Conservation (phyloP, 2,113 vertebrate genomes). For the Elephantulus edwardii region DNA sequence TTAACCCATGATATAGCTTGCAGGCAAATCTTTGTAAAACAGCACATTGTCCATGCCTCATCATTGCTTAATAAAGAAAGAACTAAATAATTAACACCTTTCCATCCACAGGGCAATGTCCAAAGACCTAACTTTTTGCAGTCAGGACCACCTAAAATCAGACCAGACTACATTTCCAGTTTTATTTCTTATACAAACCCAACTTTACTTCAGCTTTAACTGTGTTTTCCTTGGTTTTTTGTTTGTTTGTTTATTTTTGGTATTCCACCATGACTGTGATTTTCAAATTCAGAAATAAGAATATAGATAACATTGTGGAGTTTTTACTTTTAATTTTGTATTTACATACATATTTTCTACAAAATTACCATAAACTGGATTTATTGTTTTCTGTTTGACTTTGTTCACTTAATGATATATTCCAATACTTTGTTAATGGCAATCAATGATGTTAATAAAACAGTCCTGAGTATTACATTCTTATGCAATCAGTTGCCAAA, state of each 20-base stretch:
- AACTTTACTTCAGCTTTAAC: not conserved
- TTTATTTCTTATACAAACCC: not conserved
- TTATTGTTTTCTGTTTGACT: not conserved
- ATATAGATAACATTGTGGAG: not conserved
- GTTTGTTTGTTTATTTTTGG: too few relatives aligned
- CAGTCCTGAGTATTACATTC: not conserved
- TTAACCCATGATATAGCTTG: not conserved
- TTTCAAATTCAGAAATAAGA: not conserved
- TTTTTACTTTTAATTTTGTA: not conserved
- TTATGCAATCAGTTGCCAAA: not conserved
- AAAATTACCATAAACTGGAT: not conserved
- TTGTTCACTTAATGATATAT: not conserved
- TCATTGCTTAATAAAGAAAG: not conserved
- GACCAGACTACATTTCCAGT: not conserved
- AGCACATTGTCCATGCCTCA: not conserved
- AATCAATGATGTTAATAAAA: not conserved
- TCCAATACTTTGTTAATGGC: not conserved
- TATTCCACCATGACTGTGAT: not conserved
- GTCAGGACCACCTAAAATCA: not conserved
- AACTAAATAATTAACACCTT: not conserved
- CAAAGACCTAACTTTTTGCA: not conserved
- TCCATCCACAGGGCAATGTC: not conserved
- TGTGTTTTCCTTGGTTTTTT: too few relatives aligned
- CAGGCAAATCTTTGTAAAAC: not conserved
- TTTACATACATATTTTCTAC: not conserved